These are phyloP conservation scores for Pogona vitticeps DNA, from an alignment of 2,113 vertebrate genomes.

Conservation along the genomic window DNA sequence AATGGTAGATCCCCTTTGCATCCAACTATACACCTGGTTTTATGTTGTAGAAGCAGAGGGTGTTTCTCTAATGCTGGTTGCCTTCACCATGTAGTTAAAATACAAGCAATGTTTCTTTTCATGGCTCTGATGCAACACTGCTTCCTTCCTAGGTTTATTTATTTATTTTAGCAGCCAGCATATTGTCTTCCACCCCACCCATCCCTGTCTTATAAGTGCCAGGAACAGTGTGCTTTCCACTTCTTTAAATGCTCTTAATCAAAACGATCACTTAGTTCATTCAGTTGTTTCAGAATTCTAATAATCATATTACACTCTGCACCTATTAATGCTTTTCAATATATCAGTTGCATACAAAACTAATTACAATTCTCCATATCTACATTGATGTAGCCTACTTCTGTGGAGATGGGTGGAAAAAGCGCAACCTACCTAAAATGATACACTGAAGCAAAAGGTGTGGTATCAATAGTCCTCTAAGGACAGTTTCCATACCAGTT, in stretches of 20 bases:
- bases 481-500: neutral
- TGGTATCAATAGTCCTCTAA: neutral
- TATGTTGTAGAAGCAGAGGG: constrained; percentile 2
- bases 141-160: constrained; percentile 30
- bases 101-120: neutral
- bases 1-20: too few relatives aligned
- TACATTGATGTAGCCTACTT: too few relatives aligned
- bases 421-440: too few relatives aligned
- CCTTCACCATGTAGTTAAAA: constrained; percentile 8
- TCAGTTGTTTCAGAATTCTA: constrained; percentile 28
- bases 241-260: constrained; percentile 40
- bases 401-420: too few relatives aligned
- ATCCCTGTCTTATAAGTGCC: constrained; percentile 19
- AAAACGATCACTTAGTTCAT: constrained; percentile 49
- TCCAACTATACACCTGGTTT: too few relatives aligned
- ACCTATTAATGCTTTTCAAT: constrained; percentile 17
- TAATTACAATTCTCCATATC: too few relatives aligned
- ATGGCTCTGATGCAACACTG: neutral
- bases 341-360: neutral
- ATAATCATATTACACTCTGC: neutral
- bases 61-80: neutral
- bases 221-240: neutral
- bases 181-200: neutral
- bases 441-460: too few relatives aligned
- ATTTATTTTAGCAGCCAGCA: neutral